Conservation (phyloP, 1,140 invertebrate species). For the Paracyclopina nana region DNA sequence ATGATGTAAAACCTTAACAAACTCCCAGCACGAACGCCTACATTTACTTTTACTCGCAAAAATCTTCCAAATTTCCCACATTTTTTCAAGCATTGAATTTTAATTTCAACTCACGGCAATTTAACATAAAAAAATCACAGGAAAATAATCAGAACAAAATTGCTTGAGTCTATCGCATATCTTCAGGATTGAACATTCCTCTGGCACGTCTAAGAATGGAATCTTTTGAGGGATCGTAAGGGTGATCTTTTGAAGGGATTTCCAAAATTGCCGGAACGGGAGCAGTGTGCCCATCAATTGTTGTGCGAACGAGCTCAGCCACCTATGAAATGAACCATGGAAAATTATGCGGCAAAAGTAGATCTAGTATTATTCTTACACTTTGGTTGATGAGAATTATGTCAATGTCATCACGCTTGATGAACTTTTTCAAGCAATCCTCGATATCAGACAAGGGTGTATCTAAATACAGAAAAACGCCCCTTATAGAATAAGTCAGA, state of each 20-base stretch:
- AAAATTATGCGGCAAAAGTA: background rate
- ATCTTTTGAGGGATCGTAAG: constrained; percentile 96
- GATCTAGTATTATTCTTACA: constrained; percentile 30
- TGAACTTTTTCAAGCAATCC: constrained; percentile 84
- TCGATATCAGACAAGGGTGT: constrained; percentile 90
- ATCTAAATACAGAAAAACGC: constrained; percentile 50
- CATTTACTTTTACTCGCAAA: too few relatives aligned
- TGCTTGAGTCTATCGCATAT: constrained; percentile 19
- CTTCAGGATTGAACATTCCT: constrained; percentile 32
- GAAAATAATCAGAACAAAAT: background rate
- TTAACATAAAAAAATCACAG: background rate
- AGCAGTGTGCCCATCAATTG: constrained; percentile 77
- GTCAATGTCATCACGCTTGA: constrained; percentile 91
- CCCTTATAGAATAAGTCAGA: too few relatives aligned
- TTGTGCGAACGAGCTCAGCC: constrained; percentile 91
- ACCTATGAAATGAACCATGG: constrained; percentile 32
- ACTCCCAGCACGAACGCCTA: too few relatives aligned
- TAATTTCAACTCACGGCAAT: too few relatives aligned
- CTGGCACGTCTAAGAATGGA: constrained; percentile 82
- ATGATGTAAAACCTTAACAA: too few relatives aligned
- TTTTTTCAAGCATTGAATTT: too few relatives aligned
- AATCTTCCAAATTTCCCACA: too few relatives aligned
- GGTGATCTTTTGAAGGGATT: constrained; percentile 98
- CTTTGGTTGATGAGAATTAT: constrained; percentile 99
- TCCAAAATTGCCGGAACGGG: constrained; percentile 90